Conservation (phyloP, 2,113 vertebrate genomes). For the Lasiurus cinereus region DNA sequence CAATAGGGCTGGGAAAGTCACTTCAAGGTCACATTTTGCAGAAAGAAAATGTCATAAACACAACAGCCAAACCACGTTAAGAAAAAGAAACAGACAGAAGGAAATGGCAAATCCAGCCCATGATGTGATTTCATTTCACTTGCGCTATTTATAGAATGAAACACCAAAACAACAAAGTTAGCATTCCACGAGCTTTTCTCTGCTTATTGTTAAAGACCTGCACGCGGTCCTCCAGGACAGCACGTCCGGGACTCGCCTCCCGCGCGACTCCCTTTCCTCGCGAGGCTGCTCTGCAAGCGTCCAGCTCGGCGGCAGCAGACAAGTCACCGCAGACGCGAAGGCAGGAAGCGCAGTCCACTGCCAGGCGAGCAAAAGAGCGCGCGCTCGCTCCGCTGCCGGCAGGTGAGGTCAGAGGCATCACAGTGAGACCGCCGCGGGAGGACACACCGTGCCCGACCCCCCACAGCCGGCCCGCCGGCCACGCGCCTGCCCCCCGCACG, state of each 20-base stretch:
- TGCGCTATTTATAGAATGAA: slow-evolving; percentile 32
- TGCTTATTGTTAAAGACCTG: background rate
- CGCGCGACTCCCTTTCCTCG: background rate
- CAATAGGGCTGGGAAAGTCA: background rate
- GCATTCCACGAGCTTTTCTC: background rate
- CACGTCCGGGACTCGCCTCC: background rate
- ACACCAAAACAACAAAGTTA: background rate
- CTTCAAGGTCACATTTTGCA: slow-evolving; percentile 26
- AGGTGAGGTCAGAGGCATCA: background rate
- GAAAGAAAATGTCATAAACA: background rate
- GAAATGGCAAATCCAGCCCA: background rate
- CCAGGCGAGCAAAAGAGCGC: background rate
- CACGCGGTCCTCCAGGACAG: background rate
- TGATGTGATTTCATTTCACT: slow-evolving; percentile 40
- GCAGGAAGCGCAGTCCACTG: background rate
- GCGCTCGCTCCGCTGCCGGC: background rate
- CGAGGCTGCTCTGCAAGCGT: background rate
- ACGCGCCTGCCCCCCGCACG: too few relatives aligned
- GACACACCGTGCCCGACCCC: too few relatives aligned
- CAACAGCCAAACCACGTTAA: background rate
- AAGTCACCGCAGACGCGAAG: background rate
- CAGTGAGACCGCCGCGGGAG: too few relatives aligned
- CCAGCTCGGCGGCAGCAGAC: background rate
- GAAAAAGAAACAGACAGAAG: background rate
- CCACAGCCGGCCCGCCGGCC: too few relatives aligned